Percentiles rank a stretch among this genome's conserved stretches.
Evolutionary conservation across 2,113 vertebrate genomes (phyloP).

Genomic region (Actenoides hombroni): DNA sequence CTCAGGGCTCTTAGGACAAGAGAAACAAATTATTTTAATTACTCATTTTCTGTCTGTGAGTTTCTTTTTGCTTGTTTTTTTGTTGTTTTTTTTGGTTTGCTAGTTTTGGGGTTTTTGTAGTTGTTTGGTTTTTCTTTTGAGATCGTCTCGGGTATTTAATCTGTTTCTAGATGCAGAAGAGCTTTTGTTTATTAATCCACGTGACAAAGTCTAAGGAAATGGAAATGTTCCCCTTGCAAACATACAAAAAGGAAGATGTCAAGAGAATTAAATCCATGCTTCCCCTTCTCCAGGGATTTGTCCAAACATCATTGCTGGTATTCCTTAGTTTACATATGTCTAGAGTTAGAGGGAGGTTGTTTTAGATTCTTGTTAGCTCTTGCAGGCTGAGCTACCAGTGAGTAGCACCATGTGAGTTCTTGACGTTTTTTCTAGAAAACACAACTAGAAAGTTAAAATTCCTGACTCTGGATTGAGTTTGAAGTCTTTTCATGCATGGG

Average conservation of each 20-base stretch:
- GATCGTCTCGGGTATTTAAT: neutral
- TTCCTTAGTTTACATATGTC: neutral
- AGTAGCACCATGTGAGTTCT: neutral
- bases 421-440: neutral
- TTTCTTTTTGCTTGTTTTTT: neutral
- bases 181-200: neutral
- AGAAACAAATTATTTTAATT: slow-evolving; percentile 57
- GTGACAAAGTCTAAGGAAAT: neutral
- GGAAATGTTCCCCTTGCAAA: neutral
- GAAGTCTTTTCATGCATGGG: neutral
- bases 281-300: neutral
- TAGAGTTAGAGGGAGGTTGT: neutral
- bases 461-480: neutral
- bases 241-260: neutral
- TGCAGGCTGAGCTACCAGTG: neutral
- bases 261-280: neutral
- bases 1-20: slow-evolving; percentile 37
- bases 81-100: neutral
- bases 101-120: neutral
- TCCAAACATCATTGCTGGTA: neutral
- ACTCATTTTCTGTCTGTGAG: neutral
- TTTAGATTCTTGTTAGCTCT: neutral
- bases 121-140: neutral
- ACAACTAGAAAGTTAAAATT: neutral
- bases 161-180: neutral